phyloP scores from a whole-genome alignment of 2,888 invertebrate species.

The Punctoribates punctum region DNA sequence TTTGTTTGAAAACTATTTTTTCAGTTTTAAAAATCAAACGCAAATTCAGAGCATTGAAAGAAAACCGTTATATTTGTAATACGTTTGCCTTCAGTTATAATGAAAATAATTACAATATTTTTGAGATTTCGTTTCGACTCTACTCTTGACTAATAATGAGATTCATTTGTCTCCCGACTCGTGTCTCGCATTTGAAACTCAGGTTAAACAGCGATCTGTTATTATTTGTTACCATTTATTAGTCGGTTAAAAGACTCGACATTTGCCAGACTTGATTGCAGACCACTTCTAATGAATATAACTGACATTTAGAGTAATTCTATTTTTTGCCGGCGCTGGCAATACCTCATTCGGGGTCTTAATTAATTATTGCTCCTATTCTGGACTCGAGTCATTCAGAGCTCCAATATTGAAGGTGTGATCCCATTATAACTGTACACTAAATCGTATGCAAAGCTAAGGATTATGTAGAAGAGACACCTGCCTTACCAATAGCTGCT shows the following conservation, averaged over 20 bases:
- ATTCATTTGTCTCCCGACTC: neutral
- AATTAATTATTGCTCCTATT: constrained; percentile 34
- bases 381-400: neutral
- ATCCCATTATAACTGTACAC: constrained; percentile 35
- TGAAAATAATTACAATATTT: constrained; percentile 31
- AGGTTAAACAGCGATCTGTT: neutral
- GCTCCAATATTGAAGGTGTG: constrained; percentile 5
- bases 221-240: constrained; percentile 9
- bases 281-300: constrained; percentile 19
- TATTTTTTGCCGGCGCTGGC: neutral
- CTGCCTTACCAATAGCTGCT: neutral
- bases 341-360: neutral
- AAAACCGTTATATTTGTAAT: constrained; percentile 34
- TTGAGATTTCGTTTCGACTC: neutral
- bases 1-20: neutral
- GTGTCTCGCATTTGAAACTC: neutral
- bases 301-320: neutral
- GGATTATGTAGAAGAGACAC: constrained; percentile 28
- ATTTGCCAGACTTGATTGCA: constrained; percentile 3
- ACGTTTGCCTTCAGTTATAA: constrained; percentile 25
- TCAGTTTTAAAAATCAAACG: neutral
- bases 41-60: neutral
- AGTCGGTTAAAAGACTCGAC: constrained; percentile 8
- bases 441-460: constrained; percentile 9
- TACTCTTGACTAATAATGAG: constrained; percentile 5